phyloP scores from a whole-genome alignment of 2,888 invertebrate species.

The Acrobasis repandana region DNA sequence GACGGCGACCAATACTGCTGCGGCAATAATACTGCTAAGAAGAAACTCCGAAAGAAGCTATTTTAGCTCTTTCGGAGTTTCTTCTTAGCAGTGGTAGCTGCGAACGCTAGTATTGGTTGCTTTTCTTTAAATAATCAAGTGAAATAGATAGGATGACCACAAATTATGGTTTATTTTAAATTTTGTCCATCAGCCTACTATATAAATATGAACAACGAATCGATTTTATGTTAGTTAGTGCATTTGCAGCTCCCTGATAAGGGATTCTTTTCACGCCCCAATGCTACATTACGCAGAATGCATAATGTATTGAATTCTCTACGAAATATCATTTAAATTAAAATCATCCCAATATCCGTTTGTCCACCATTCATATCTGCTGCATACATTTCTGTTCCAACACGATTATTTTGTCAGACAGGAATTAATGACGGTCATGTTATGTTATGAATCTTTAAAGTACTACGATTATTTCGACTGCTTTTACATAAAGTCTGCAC shows the following conservation, averaged over 20 bases:
- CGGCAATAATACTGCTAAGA: too few relatives aligned
- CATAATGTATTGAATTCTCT: constrained; percentile 13
- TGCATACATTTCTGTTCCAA: not conserved
- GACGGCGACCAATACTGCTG: too few relatives aligned
- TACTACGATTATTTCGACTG: not conserved
- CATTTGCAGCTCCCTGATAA: constrained; percentile 9
- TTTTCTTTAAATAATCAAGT: too few relatives aligned
- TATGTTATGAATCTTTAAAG: not conserved
- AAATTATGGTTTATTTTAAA: too few relatives aligned
- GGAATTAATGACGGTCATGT: not conserved
- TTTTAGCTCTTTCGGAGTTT: too few relatives aligned
- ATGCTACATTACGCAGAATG: constrained; percentile 4
- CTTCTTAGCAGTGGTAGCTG: too few relatives aligned
- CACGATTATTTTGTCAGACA: constrained; percentile 1
- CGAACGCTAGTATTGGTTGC: too few relatives aligned
- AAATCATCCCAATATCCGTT: not conserved
- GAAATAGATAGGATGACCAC: too few relatives aligned
- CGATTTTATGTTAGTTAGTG: not conserved
- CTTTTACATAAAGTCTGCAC: not conserved
- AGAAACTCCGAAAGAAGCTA: too few relatives aligned
- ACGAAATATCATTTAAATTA: not conserved
- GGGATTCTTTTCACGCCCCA: constrained; percentile 16
- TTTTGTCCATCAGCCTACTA: too few relatives aligned
- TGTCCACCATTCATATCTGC: not conserved
- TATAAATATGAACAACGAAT: not conserved